phyloP scores from a whole-genome alignment of 2,888 invertebrate genomes.

The Willowsia nigromaculata region DNA sequence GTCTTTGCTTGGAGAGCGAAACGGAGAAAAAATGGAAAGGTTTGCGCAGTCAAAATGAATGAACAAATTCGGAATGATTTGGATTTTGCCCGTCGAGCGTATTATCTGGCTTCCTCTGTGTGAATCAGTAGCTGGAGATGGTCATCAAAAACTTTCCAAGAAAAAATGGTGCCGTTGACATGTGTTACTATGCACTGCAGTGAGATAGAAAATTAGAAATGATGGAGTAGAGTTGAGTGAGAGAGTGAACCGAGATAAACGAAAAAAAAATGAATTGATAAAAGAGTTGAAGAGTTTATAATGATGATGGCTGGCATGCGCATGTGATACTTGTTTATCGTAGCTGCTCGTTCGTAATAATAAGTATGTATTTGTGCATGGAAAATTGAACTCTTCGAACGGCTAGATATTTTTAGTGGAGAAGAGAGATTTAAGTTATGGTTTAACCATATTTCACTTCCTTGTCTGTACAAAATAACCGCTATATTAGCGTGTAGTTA shows the following conservation, averaged over 20 bases:
- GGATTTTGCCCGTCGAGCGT: background rate
- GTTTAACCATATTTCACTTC: constrained; percentile 17
- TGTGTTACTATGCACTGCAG: background rate
- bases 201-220: background rate
- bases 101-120: too few relatives aligned
- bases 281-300: background rate
- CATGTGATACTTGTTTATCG: background rate
- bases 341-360: background rate
- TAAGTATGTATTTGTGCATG: background rate
- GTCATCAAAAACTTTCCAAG: background rate
- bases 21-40: background rate
- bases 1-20: too few relatives aligned
- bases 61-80: background rate
- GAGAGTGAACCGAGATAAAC: background rate
- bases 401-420: background rate
- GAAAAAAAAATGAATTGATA: background rate
- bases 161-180: background rate
- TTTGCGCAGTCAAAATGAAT: background rate
- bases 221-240: background rate
- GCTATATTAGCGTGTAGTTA: background rate
- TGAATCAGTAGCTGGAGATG: background rate
- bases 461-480: background rate
- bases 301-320: background rate
- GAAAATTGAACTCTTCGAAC: background rate
- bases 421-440: background rate